These are phyloP conservation scores for Cheilosia grossa DNA, from an alignment of 2,888 invertebrate genomes.

Conservation along the genomic window DNA sequence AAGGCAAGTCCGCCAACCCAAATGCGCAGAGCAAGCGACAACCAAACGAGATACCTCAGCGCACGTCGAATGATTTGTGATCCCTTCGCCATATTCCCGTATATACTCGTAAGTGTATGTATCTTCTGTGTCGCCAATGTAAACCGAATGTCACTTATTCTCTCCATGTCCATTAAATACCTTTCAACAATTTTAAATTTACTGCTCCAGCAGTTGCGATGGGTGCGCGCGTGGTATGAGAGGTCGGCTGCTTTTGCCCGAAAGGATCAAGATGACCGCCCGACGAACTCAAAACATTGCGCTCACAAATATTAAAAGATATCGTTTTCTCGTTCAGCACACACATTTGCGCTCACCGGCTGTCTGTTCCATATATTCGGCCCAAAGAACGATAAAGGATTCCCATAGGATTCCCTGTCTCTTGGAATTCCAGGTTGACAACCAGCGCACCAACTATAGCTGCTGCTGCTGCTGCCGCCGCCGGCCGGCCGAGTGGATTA, in stretches of 20 bases:
- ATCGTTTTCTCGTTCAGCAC: constrained; percentile 53
- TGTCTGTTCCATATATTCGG: constrained; percentile 72
- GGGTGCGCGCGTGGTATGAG: constrained; percentile 25
- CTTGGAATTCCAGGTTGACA: constrained; percentile 63
- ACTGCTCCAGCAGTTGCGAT: constrained; percentile 56
- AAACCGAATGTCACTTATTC: constrained; percentile 72
- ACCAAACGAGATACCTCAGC: constrained; percentile 22
- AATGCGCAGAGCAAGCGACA: neutral
- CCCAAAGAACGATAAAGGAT: constrained; percentile 63
- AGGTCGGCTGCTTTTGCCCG: constrained; percentile 1
- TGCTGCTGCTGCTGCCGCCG: neutral
- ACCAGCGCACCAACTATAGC: constrained; percentile 19
- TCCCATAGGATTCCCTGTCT: constrained; percentile 65
- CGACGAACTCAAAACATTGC: constrained; percentile 41
- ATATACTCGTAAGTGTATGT: constrained; percentile 53
- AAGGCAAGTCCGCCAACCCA: constrained; percentile 16
- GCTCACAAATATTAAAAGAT: constrained; percentile 65
- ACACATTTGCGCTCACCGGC: constrained; percentile 39
- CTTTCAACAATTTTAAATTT: constrained; percentile 74
- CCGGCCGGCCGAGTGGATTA: constrained; percentile 39
- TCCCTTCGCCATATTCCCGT: constrained; percentile 60
- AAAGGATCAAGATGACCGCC: constrained; percentile 69
- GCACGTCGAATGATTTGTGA: constrained; percentile 69
- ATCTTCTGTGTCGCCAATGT: constrained; percentile 71
- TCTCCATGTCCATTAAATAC: constrained; percentile 73